These are phyloP conservation scores for Hyaena hyaena DNA, from an alignment of 2,113 vertebrate genomes.

Conservation along the genomic window DNA sequence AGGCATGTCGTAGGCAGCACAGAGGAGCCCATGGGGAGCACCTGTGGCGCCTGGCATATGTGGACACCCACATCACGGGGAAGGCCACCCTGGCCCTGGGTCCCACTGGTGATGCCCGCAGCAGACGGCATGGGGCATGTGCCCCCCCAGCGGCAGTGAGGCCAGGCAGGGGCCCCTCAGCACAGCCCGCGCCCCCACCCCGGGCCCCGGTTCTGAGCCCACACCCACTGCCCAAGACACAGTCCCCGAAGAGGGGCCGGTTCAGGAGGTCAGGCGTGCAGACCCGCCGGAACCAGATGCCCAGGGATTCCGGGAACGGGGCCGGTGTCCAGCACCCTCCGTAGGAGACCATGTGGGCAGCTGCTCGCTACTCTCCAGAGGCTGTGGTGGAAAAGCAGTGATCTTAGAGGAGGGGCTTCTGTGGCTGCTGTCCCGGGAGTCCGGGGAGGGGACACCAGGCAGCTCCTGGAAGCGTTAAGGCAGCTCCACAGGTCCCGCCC, in stretches of 20 bases:
- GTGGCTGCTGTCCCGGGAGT: background rate
- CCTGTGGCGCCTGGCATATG: rapidly evolving
- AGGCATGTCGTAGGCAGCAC: rapidly evolving
- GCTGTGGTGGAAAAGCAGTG: background rate
- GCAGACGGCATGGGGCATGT: rapidly evolving
- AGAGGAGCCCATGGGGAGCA: background rate
- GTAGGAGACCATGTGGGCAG: no score
- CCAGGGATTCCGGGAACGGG: rapidly evolving
- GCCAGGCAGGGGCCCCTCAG: background rate
- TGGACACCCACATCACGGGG: background rate
- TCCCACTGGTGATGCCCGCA: rapidly evolving
- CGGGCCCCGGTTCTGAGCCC: background rate
- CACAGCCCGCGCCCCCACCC: background rate
- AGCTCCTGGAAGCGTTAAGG: background rate
- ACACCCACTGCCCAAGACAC: rapidly evolving
- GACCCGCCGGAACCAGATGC: background rate
- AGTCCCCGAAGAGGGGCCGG: background rate
- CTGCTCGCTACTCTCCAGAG: background rate
- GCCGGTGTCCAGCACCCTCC: background rate
- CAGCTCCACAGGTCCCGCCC: background rate
- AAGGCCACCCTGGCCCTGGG: background rate
- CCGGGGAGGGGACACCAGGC: background rate
- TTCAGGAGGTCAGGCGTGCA: background rate
- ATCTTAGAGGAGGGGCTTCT: rapidly evolving
- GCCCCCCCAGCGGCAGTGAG: rapidly evolving